Base-by-base conservation (phyloP, 2,797 vertebrate species). In the Myioborus miniatus region DNA sequence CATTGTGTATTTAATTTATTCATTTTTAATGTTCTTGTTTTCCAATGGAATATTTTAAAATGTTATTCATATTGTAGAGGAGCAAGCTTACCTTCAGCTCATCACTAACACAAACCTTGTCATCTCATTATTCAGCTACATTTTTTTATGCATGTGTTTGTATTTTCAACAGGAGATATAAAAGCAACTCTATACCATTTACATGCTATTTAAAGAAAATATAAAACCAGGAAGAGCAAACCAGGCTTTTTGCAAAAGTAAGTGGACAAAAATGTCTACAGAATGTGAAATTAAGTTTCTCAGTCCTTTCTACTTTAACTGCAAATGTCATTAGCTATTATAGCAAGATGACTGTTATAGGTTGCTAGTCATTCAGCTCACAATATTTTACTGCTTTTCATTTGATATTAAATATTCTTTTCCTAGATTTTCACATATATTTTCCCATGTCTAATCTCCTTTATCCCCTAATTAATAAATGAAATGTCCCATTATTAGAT, bases 171-270 rank as follows among this genome's bases (percentile, higher is more conserved):
- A 58, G 37, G 15, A 41, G 26, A 29, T 52, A 67, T 20, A 64
- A 83, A 71, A 58, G 18, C 32, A 83, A 77, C 37, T 3, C 1
- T 1, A 59, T 36, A 46, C 6, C 8, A 36, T 53, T 75, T 74
- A 44, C 14, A 41, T 24, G 5, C 5, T 50, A 43, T 37, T 87
- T 53, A 39, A 76, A 74, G 37, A 58, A 87, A 39, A 70, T 27
- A 30, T 65, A 86, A 90, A 91, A 27, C 6, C 27, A 72, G 11
- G 4, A 90, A 15, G 7, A 59, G 15, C 2, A 77, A 59, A 43
- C 20, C 5, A 56, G 0, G 3, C 2, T 44, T 75, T 77, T 75
- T 62, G 10, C 0, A 2, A 47, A 79, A 69, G 27, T 41, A 62
- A 80, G 9, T 15, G 5, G 12, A 65, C 15, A 79, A 67, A 94